Evolutionary conservation across 2,888 invertebrate genomes (phyloP), one percentile per base, ranked within the genome.

Genomic region (Drosophila fungiperda): DNA sequence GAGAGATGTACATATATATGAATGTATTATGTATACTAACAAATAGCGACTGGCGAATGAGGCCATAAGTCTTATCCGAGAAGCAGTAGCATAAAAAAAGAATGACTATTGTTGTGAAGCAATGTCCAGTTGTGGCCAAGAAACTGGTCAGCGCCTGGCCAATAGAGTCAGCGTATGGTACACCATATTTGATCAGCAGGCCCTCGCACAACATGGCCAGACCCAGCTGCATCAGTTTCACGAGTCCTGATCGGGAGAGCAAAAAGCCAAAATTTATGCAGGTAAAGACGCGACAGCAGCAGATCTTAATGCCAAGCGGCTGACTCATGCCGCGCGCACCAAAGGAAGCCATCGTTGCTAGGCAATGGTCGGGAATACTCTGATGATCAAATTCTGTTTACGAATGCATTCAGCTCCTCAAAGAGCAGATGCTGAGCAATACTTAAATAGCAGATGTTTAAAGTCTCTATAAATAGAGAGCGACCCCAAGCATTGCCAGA

Each of bases 171-270:
- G 96, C 96, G 85, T 96, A 96, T 1, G 95, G 94, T 66, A 96
- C 93, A 0, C 98, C 97, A 87, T 96, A 97, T 87, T 96, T 96
- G 60, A 97, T 94, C 12, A 97, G 94, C 66, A 98, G 93, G 63
- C 96, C 96, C 92, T 97, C 97, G 85, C 97, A 97, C 58, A 97
- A 93, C n/a, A 96, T 95, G 33, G 97, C 97, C 81, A 97, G 92
- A 85, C 97, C 93, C 84, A 96, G 94, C 94, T 97, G 96, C 73
- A 95, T 94, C 3, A 97, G 90, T 93, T 97, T 97, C 55, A 97
- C 93, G 35, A 96, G 91, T 23, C 97, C 97, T 42, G 96, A 95
- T 78, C 95, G 94, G 1, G 96, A 95, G 52, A 95, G 95, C 17
- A 97, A 93, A 92, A 97, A 97, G 49, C 95, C 95, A 61, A 97